These are phyloP conservation scores for Heterocephalus glaber DNA, from an alignment of 2,113 vertebrate genomes.

Conservation along the genomic window DNA sequence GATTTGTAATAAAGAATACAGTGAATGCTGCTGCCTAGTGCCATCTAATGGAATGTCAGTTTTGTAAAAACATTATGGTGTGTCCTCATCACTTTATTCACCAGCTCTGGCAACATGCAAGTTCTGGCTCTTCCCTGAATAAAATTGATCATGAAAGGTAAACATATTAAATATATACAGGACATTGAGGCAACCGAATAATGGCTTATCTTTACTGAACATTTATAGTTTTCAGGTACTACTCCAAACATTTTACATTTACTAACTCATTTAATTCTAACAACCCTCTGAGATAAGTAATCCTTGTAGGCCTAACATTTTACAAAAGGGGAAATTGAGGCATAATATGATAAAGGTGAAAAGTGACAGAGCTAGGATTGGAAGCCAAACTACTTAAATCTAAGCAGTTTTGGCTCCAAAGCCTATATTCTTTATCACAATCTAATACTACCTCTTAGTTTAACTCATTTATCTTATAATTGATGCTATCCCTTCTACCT, in stretches of 20 bases:
- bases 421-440: not conserved
- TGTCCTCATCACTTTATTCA: not conserved
- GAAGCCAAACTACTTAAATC: not conserved
- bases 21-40: not conserved
- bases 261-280: constrained; percentile 22
- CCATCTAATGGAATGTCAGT: not conserved
- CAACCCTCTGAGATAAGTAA: not conserved
- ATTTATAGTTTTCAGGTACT: not conserved
- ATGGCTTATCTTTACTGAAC: constrained; percentile 16
- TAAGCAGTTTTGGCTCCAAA: not conserved
- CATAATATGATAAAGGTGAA: not conserved
- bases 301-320: not conserved
- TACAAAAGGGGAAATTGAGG: not conserved
- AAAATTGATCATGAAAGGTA: not conserved
- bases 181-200: not conserved
- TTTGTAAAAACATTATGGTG: not conserved
- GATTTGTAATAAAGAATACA: not conserved
- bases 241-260: not conserved
- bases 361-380: not conserved
- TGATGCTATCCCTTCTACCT: not conserved
- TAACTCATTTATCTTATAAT: constrained; percentile 14
- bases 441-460: not conserved
- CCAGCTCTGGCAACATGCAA: not conserved
- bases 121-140: not conserved
- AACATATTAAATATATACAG: not conserved